Base-by-base conservation (phyloP, 2,797 vertebrate species). In the Danio albolineatus region DNA sequence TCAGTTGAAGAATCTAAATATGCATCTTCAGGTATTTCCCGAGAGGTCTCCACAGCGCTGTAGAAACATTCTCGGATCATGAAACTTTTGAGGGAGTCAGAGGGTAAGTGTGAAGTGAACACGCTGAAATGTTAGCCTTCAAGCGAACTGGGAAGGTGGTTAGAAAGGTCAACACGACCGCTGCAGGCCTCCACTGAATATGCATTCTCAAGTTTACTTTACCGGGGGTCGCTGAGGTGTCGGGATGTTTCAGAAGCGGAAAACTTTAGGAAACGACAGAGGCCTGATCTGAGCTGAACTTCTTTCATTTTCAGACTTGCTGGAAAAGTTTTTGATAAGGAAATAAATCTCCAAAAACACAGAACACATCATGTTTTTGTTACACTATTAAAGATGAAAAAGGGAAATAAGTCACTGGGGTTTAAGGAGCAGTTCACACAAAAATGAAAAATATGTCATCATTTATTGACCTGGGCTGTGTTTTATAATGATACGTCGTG, bases 101-200 rank as follows among this genome's bases (percentile, higher is more conserved):
- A n/a, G 48, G 13, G 13, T 10, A 49, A 49, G 46, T 64, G n/a
- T 41, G 46, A 64, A 51, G 75, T 16, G 0, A 75, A 64, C 36
- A 64, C 7, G 16, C 59, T 51, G 39, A 14, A 39, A 7, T 39
- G 10, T 49, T 39, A 41, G 36, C 10, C 10, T 74, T 74, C 28
- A 4, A 17, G 28, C 28, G 1, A 5, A 6, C 16, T 51, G 48
- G 16, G n/a, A 53, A 38, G 28, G 28, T 54, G 28, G 53, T 64
- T 19, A 21, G 21, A 64, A 64, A 64, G 59, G 73, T 75, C 48
- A 75, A 7, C 14, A 19, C 46, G 48, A 14, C 46, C 16, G 17
- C 46, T 41, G 59, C 53, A 51, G 8, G 46, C 19, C 36, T 41
- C 36, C 9, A 8, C 14, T 0, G 62, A 64, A 43, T n/a, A 64